phyloP scores from a whole-genome alignment of 2,113 vertebrate species.

The Nothocercus julius region DNA sequence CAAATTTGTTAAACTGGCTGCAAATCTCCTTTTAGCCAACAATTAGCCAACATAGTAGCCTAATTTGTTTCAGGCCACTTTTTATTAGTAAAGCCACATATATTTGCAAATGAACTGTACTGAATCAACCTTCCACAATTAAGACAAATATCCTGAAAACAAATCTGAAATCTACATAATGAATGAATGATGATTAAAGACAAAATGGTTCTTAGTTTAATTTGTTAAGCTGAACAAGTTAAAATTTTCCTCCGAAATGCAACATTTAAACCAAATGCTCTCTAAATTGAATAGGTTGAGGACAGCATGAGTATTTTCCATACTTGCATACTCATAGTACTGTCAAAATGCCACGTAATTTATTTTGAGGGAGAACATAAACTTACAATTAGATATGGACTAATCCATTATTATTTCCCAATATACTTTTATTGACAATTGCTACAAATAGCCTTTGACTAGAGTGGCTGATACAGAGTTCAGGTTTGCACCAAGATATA shows the following conservation, averaged over 20 bases:
- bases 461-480: neutral
- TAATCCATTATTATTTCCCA: neutral
- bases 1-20: neutral
- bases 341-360: neutral
- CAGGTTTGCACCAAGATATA: neutral
- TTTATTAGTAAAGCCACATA: neutral
- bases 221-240: neutral
- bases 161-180: neutral
- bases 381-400: neutral
- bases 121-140: neutral
- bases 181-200: no score
- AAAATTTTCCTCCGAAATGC: neutral
- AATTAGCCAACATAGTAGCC: neutral
- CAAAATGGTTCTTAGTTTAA: no score
- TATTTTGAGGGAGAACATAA: neutral
- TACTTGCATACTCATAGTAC: neutral
- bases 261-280: neutral
- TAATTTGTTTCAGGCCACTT: neutral
- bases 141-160: neutral
- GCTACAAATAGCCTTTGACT: neutral
- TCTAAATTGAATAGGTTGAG: neutral
- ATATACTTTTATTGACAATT: neutral
- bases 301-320: neutral
- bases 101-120: no score
- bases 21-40: neutral